Percentiles rank a stretch among this genome's conserved stretches.
These are phyloP conservation scores for Drosophila azteca DNA, from an alignment of 1,140 invertebrate species.

Conservation along the genomic window DNA sequence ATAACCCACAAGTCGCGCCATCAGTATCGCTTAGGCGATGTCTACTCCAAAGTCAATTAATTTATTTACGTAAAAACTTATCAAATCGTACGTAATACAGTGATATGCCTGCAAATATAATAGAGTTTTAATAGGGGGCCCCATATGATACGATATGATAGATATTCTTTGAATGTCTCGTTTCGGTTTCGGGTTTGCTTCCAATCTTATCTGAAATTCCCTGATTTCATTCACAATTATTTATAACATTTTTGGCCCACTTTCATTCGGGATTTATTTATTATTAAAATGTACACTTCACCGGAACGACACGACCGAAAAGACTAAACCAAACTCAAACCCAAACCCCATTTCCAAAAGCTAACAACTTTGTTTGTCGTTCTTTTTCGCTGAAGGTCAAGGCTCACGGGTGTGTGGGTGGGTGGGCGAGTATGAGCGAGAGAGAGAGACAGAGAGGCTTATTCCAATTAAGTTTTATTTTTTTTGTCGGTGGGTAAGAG, in stretches of 20 bases:
- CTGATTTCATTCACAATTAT: conserved; percentile 42
- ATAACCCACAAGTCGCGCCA: conserved; percentile 36
- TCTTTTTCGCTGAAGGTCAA: conserved; percentile 38
- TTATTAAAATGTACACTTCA: conserved; percentile 31
- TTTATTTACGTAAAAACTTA: conserved; percentile 69
- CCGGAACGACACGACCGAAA: not conserved
- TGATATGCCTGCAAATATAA: conserved; percentile 17
- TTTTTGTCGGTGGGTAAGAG: not conserved
- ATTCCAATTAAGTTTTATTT: conserved; percentile 28
- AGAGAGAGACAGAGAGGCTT: not conserved
- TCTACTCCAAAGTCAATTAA: conserved; percentile 59
- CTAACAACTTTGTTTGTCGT: conserved; percentile 34
- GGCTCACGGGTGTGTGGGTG: conserved; percentile 15
- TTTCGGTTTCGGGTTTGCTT: not conserved
- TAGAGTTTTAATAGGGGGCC: conserved; percentile 17
- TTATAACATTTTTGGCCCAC: conserved; percentile 30
- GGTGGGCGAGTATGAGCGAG: not conserved
- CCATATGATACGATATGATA: too few relatives aligned
- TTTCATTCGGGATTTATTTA: conserved; percentile 26
- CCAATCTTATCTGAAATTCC: conserved; percentile 30
- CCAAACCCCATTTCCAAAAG: conserved; percentile 15
- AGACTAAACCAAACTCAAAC: not conserved
- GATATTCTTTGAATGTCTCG: too few relatives aligned
- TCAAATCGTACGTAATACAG: conserved; percentile 18
- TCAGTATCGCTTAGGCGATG: conserved; percentile 1